These are phyloP conservation scores for Pipistrellus nathusii DNA, from an alignment of 2,797 vertebrate species.

Conservation along the genomic window DNA sequence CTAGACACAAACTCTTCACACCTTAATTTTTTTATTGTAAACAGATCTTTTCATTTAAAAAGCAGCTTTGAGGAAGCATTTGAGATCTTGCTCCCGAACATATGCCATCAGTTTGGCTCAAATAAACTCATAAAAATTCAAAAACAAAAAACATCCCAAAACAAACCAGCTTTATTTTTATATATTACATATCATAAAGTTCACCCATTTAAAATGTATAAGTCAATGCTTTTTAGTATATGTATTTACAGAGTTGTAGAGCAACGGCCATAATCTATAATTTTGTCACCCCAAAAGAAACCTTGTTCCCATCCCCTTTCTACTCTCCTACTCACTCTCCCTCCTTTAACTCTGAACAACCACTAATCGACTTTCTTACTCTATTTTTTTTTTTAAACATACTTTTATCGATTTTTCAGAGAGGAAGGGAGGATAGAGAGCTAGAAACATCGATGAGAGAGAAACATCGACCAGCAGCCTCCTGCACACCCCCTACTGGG, in stretches of 20 bases:
- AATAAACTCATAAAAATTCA: neutral
- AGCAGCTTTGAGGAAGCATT: neutral
- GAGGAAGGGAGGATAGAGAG: too few species aligned
- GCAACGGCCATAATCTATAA: slow-evolving; percentile 54
- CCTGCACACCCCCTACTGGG: too few species aligned
- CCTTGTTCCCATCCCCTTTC: neutral
- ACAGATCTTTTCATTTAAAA: neutral
- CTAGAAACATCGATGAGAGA: too few species aligned
- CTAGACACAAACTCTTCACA: slow-evolving; percentile 17
- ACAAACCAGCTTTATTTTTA: neutral
- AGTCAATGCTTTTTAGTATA: neutral
- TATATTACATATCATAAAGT: neutral
- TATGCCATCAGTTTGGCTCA: neutral
- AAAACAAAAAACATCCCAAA: neutral
- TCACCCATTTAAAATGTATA: neutral
- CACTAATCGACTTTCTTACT: neutral
- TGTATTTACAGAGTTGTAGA: neutral
- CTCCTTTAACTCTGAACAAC: neutral
- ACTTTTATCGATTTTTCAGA: too few species aligned
- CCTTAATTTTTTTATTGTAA: slow-evolving; percentile 7
- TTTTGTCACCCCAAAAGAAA: slow-evolving; percentile 13
- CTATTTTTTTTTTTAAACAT: too few species aligned
- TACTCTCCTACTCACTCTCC: neutral
- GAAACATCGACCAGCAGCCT: too few species aligned
- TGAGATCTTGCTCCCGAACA: neutral